phyloP scores from a whole-genome alignment of 92 coral and sea anemone genomes.

The Palythoa caribaeorum region DNA sequence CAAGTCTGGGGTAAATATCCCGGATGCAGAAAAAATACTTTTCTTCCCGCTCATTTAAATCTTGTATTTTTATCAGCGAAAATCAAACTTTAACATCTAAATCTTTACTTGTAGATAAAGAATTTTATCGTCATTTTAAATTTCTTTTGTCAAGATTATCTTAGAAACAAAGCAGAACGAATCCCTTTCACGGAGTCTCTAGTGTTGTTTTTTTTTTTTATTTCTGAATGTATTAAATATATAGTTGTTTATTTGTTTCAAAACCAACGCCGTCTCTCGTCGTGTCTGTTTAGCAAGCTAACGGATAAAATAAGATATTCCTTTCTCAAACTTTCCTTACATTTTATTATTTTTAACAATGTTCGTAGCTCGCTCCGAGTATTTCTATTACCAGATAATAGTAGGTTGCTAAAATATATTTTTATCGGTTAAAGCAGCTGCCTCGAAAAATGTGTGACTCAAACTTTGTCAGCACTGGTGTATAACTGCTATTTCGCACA shows the following conservation, averaged over 20 bases:
- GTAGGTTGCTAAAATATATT: too few species aligned
- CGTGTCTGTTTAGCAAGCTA: background rate
- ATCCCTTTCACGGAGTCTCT: background rate
- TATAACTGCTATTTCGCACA: too few species aligned
- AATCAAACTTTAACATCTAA: background rate
- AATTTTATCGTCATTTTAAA: background rate
- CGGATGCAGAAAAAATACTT: too few species aligned
- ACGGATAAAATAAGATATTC: constrained; percentile 1
- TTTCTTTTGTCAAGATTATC: background rate
- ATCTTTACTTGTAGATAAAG: background rate
- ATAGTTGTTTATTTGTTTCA: background rate
- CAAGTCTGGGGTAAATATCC: too few species aligned
- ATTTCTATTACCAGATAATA: background rate
- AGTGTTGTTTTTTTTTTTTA: background rate
- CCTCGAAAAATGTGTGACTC: too few species aligned
- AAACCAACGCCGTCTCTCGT: background rate
- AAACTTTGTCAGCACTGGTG: too few species aligned
- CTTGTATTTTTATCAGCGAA: background rate
- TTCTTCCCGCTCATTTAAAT: too few species aligned
- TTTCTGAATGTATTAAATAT: too few species aligned
- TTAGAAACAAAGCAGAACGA: background rate
- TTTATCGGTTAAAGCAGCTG: too few species aligned
- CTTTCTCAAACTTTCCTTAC: background rate
- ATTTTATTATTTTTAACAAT: background rate
- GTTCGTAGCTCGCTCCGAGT: background rate